Evolutionary conservation across 37 sponge, comb jelly and placozoan species (phyloP).

Genomic region (Halisarca cf. caerulea): DNA sequence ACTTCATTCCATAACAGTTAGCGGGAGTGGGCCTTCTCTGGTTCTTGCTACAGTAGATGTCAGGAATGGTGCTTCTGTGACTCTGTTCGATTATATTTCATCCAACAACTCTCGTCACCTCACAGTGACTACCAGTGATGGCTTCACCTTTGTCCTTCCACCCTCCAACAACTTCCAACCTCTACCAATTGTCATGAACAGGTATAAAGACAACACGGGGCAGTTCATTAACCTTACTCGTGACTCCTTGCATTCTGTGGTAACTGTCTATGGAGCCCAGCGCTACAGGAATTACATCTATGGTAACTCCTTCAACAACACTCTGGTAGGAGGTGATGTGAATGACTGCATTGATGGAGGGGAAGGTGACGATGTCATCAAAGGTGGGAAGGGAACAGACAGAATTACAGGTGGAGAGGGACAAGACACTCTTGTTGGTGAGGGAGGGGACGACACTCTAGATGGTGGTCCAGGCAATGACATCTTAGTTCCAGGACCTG

Average conservation of each 20-base stretch:
- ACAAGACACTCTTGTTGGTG: slow-evolving; percentile 24
- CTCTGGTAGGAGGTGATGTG: slow-evolving; percentile 28
- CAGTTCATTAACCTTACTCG: too few species aligned
- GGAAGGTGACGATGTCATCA: slow-evolving; percentile 4
- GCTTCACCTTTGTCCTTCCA: too few species aligned
- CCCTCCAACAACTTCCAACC: too few species aligned
- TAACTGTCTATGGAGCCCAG: slow-evolving; percentile 25
- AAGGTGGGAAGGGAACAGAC: slow-evolving; percentile 35
- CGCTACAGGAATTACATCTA: neutral
- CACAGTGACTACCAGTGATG: too few species aligned
- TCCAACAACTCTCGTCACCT: too few species aligned
- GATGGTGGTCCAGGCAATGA: slow-evolving; percentile 35
- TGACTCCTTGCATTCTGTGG: neutral
- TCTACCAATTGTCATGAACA: too few species aligned
- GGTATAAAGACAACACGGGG: too few species aligned
- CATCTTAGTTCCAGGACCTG: slow-evolving; percentile 2
- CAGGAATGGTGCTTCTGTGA: too few species aligned
- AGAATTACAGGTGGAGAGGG: slow-evolving; percentile 27
- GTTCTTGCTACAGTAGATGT: too few species aligned
- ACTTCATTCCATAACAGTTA: too few species aligned
- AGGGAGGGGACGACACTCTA: slow-evolving; percentile 16
- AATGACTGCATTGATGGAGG: slow-evolving; percentile 1
- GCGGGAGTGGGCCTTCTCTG: too few species aligned
- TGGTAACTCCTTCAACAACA: slow-evolving; percentile 20
- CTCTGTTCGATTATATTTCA: too few species aligned